Conservation (phyloP, 1,140 invertebrate species). For the Megalopta genalis region DNA sequence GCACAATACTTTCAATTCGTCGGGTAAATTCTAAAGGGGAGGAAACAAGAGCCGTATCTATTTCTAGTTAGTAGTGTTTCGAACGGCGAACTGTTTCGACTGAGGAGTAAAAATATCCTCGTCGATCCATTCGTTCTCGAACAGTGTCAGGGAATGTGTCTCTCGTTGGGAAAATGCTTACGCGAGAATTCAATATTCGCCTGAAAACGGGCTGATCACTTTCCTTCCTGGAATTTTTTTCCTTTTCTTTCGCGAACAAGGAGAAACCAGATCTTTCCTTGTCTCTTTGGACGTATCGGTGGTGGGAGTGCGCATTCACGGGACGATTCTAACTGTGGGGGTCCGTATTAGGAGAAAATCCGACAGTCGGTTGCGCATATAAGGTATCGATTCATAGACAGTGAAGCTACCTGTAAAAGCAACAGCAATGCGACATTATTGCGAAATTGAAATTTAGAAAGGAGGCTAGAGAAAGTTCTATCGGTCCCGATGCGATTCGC, state of each 20-base stretch:
- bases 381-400: conserved; percentile 67
- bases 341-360: conserved; percentile 72
- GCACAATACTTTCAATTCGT: neutral
- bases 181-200: neutral
- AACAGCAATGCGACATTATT: conserved; percentile 12
- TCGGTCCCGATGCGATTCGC: neutral
- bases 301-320: conserved; percentile 33
- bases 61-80: no score
- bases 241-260: conserved; percentile 3
- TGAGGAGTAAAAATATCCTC: neutral
- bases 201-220: neutral
- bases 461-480: neutral
- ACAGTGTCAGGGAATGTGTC: neutral
- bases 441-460: neutral
- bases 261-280: conserved; percentile 37
- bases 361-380: conserved; percentile 68
- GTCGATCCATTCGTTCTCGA: neutral
- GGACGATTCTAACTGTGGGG: conserved; percentile 60
- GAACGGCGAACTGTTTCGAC: no score
- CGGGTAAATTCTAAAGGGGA: neutral
- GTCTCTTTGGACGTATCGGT: conserved; percentile 1
- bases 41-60: neutral
- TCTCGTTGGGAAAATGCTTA: neutral
- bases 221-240: conserved; percentile 21
- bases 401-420: conserved; percentile 47